Evolutionary conservation across 2,113 vertebrate genomes (phyloP), one percentile per base, ranked within the genome.

Genomic region (Nothocercus julius): DNA sequence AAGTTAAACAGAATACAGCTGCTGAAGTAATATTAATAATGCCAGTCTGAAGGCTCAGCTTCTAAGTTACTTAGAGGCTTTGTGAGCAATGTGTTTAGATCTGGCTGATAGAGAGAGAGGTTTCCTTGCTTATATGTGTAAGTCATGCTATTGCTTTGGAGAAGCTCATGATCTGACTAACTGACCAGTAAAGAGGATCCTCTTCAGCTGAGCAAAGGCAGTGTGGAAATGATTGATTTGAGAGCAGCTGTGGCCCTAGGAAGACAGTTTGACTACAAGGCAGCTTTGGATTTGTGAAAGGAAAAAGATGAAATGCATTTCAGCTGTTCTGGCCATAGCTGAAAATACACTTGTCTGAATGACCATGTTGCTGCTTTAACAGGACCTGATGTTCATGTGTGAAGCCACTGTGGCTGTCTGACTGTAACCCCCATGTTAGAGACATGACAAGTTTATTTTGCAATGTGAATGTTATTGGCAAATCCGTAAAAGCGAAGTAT

Each of bases 311-410:
- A 36, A 24, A 68, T 67, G n/a, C 5, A 27, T 25, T 81, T 85
- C 8, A 47, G 15, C 15, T 70, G 8, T 27, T 89, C 72, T 74
- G 13, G 2, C 54, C 2, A 0, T 25, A 47, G 25, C 22, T n/a
- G n/a, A 54, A 67, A 72, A 51, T 20, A 9, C 7, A 7, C 3
- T 62, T 53, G 7, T 85, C 91, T 56, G 32, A 32, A 2, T 45
- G 13, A 53, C 6, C 6, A 0, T 22, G 7, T 49, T 64, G 9
- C 45, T 12, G 3, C 0, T 30, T 76, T 22, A 32, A 38, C 9
- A 24, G 58, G 7, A 34, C 56, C 12, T 13, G 14, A 12, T 47
- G 40, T 4, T 64, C n/a, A 6, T 9, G 4, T 2, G 4, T 47
- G 45, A 85, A 64, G 24, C 47, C 13, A 75, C 36, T 64, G 32